Conservation (phyloP, 2,113 vertebrate genomes). For the Aythya baeri region DNA sequence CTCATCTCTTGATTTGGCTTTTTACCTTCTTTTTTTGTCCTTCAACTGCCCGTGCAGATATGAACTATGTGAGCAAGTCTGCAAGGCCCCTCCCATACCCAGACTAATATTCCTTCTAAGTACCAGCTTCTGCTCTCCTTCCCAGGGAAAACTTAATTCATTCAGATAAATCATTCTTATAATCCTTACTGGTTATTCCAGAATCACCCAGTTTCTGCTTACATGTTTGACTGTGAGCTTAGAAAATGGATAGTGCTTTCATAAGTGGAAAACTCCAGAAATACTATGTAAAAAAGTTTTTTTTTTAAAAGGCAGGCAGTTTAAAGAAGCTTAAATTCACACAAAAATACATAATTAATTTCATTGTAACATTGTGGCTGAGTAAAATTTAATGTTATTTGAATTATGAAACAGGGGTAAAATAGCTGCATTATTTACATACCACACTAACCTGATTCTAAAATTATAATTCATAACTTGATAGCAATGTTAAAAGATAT, state of each 20-base stretch:
- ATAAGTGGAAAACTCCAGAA: not conserved
- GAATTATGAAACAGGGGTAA: not conserved
- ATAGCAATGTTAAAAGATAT: not conserved
- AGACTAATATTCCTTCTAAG: not conserved
- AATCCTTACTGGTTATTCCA: not conserved
- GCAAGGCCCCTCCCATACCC: not conserved
- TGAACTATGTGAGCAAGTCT: not conserved
- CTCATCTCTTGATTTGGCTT: not conserved
- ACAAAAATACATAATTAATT: not conserved
- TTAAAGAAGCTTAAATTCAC: not conserved
- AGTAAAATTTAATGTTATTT: not conserved
- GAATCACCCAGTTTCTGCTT: not conserved
- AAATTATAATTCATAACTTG: not conserved
- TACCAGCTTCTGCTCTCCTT: not conserved
- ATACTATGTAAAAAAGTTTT: not conserved
- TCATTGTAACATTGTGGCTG: not conserved
- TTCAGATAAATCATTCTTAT: not conserved
- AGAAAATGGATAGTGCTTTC: not conserved
- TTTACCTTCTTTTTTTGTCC: not conserved
- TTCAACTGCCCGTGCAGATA: not conserved
- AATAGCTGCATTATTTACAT: not conserved
- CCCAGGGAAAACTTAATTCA: not conserved
- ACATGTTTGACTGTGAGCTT: not conserved
- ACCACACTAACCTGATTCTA: not conserved
- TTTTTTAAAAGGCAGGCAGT: not conserved